Base-by-base conservation (phyloP, 2,113 vertebrate genomes). In the Danionella cerebrum region DNA sequence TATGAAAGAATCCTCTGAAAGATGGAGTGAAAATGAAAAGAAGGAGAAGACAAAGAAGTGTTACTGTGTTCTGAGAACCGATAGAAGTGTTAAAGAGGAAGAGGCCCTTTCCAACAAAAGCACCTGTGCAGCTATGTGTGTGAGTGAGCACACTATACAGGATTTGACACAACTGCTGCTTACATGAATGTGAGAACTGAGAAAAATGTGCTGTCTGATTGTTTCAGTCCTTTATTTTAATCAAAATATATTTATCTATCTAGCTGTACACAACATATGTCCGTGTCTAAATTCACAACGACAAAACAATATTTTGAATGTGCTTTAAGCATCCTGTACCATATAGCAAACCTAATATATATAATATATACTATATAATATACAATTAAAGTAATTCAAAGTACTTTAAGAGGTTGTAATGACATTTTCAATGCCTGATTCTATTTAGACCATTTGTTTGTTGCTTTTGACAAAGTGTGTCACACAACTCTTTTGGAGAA, bases 101-200 rank as follows among this genome's bases (percentile, higher is more conserved):
- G 39, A 59, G 67, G 35, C 65, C 38, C 65, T 54, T 64, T 13
- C 18, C 27, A 45, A 13, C 0, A 25, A 5, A 13, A 29, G 24
- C 16, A 16, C 58, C 58, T 19, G 45, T 11, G 24, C 41, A 2
- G 29, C 5, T 11, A 8, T 25, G 35, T 16, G 57, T 5, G 6
- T 63, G 19, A 14, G 29, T n/a, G n/a, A n/a, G n/a, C n/a, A n/a
- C n/a, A n/a, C n/a, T n/a, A n/a, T n/a, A 64, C 60, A 48, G 29
- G 44, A 24, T 64, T 36, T 50, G 60, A 64, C 11, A 7, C 60
- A 60, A 60, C 25, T 44, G 41, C 58, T 48, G 29, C 18, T 48
- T 48, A 31, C 27, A 64, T 42, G 44, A 64, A 44, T 48, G 60
- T 64, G 60, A 64, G 60, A 64, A 35, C 44, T 35, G 44, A 48